A percentile compares a stretch with the other conserved stretches of the same genome.
Evolutionary conservation across 2,888 invertebrate species (phyloP).

Genomic region (Meloe dianella): DNA sequence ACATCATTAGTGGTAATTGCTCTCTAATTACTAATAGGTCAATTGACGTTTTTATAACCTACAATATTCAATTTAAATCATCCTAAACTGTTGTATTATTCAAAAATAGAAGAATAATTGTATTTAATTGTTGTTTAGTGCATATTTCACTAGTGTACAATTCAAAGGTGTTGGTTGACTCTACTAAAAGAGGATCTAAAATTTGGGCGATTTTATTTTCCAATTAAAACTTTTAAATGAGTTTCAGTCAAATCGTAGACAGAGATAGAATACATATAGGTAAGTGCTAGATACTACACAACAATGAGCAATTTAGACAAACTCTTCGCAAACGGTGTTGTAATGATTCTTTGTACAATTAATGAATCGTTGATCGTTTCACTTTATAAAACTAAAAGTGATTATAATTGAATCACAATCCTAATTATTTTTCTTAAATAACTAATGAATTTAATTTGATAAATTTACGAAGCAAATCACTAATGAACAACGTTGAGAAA

Average conservation of each 20-base stretch:
- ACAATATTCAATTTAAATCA: too few species aligned
- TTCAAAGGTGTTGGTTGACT: background rate
- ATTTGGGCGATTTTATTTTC: conserved; percentile 3
- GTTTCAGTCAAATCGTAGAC: background rate
- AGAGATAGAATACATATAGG: background rate
- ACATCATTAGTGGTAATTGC: background rate
- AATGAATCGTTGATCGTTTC: background rate
- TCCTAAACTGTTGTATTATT: too few species aligned
- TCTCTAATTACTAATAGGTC: background rate
- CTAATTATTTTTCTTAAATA: too few species aligned
- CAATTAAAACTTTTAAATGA: conserved; percentile 11
- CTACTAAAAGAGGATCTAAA: background rate
- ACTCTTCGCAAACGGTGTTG: background rate
- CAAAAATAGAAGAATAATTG: background rate
- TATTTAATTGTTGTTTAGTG: background rate
- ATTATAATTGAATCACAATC: too few species aligned
- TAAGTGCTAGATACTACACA: background rate
- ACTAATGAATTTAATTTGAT: too few species aligned
- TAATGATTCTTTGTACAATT: background rate
- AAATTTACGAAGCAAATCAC: background rate
- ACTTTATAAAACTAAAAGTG: background rate
- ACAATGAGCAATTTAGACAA: background rate
- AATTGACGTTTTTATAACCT: background rate
- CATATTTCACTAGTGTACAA: background rate
- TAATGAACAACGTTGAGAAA: background rate